These are phyloP conservation scores for Lithobates pipiens DNA, from an alignment of 2,797 vertebrate genomes.

Conservation along the genomic window DNA sequence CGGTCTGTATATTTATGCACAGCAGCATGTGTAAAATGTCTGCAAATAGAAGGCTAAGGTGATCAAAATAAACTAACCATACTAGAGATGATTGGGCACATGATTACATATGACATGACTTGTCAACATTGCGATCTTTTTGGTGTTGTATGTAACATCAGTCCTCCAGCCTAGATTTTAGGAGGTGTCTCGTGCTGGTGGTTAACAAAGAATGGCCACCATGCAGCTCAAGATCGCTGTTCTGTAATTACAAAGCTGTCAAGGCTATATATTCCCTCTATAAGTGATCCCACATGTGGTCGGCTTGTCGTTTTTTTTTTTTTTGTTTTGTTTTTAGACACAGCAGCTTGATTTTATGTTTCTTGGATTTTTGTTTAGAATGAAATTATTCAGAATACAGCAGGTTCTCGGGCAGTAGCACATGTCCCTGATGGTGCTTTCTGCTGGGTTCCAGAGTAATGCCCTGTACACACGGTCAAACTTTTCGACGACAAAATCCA, in stretches of 20 bases:
- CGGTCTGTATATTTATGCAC: neutral
- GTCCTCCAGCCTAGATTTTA: conserved; percentile 6
- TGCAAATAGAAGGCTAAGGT: conserved; percentile 19
- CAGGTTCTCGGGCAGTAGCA: too few relatives aligned
- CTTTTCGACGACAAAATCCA: too few relatives aligned
- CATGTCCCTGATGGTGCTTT: too few relatives aligned
- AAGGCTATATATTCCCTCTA: conserved; percentile 51
- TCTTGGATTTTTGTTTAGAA: conserved; percentile 8
- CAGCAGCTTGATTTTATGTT: conserved; percentile 50
- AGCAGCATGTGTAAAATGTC: conserved; percentile 6
- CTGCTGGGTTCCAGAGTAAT: too few relatives aligned
- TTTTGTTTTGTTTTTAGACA: neutral
- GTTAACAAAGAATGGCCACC: conserved; percentile 24
- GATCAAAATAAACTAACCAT: conserved; percentile 3
- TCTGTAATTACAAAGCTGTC: conserved; percentile 48
- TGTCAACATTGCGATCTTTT: conserved; percentile 44
- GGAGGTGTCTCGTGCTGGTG: conserved; percentile 42
- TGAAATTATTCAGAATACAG: neutral
- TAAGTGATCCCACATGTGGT: conserved; percentile 54
- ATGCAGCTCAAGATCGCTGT: neutral
- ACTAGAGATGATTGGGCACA: neutral
- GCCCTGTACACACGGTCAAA: too few relatives aligned
- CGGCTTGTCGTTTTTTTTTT: neutral
- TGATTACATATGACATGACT: conserved; percentile 18
- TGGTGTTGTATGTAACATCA: conserved; percentile 18